Conservation (phyloP, 2,888 invertebrate genomes). For the Cylindroiulus punctatus region DNA sequence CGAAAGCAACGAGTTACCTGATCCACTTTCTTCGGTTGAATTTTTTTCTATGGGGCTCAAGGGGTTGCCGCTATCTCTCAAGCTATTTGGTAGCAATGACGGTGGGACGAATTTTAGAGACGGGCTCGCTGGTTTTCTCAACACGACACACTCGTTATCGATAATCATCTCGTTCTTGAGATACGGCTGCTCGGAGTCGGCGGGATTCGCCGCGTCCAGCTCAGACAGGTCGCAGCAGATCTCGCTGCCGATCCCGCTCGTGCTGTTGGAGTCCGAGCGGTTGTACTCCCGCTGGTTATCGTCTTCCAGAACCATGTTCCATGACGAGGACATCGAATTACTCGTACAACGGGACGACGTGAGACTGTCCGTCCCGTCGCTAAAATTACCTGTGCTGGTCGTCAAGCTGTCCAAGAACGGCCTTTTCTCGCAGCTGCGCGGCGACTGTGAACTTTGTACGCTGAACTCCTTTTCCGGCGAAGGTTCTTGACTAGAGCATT, state of each 20-base stretch:
- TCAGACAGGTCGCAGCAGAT: conserved; percentile 31
- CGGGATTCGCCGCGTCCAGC: neutral
- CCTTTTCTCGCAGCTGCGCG: conserved; percentile 44
- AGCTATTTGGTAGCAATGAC: conserved; percentile 4
- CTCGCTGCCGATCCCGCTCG: conserved; percentile 53
- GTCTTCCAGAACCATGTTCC: conserved; percentile 41
- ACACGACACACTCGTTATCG: conserved; percentile 49
- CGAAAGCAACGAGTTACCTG: neutral
- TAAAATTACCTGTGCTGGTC: neutral
- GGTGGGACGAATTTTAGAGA: neutral
- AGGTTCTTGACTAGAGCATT: conserved; percentile 51
- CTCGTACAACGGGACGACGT: conserved; percentile 53
- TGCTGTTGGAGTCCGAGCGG: conserved; percentile 53
- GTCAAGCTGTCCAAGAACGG: conserved; percentile 24
- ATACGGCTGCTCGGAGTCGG: neutral
- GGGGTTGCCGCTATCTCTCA: conserved; percentile 53
- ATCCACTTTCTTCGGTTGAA: conserved; percentile 38
- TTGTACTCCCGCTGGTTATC: conserved; percentile 33
- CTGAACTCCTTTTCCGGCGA: conserved; percentile 31
- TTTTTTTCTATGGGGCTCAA: conserved; percentile 49
- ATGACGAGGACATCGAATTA: conserved; percentile 51
- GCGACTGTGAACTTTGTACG: conserved; percentile 4
- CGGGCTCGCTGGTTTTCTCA: conserved; percentile 33
- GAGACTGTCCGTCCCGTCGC: conserved; percentile 47
- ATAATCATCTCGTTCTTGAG: conserved; percentile 48